Evolutionary conservation across 2,888 invertebrate species (phyloP).

Genomic region (Marronus borbonicus): DNA sequence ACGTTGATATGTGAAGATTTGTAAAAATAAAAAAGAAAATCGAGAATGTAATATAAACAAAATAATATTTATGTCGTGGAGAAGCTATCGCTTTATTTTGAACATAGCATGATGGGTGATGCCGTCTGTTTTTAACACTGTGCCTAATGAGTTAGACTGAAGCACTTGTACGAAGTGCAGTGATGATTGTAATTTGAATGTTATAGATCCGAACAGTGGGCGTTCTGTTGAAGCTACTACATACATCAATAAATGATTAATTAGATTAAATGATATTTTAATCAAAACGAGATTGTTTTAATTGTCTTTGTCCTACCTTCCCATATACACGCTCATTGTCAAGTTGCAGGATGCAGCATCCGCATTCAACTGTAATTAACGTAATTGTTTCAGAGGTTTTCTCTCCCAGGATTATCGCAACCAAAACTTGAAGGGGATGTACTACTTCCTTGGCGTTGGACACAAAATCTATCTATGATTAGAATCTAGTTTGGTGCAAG

Average conservation of each 20-base stretch:
- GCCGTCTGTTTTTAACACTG: slow-evolving; percentile 64
- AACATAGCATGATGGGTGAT: slow-evolving; percentile 64
- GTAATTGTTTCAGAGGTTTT: too few species aligned
- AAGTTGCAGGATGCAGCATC: too few species aligned
- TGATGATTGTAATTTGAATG: slow-evolving; percentile 59
- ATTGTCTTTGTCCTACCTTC: background rate
- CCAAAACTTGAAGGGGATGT: too few species aligned
- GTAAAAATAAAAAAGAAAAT: slow-evolving; percentile 9
- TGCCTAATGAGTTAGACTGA: slow-evolving; percentile 68
- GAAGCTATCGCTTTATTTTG: slow-evolving; percentile 47
- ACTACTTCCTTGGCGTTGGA: too few species aligned
- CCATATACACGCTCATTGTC: background rate
- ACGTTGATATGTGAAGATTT: background rate
- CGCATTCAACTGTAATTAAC: too few species aligned
- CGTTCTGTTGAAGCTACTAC: slow-evolving; percentile 66
- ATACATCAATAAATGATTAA: slow-evolving; percentile 67
- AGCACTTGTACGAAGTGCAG: slow-evolving; percentile 55
- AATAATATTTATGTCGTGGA: background rate
- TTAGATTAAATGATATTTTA: slow-evolving; percentile 55
- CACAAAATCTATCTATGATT: too few species aligned
- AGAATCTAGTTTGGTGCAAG: too few species aligned
- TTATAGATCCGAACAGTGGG: slow-evolving; percentile 68
- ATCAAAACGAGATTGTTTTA: slow-evolving; percentile 31
- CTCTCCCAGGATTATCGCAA: too few species aligned
- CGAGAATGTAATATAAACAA: too few species aligned